These are phyloP conservation scores for Alca torda DNA, from an alignment of 2,797 vertebrate species.

Conservation along the genomic window DNA sequence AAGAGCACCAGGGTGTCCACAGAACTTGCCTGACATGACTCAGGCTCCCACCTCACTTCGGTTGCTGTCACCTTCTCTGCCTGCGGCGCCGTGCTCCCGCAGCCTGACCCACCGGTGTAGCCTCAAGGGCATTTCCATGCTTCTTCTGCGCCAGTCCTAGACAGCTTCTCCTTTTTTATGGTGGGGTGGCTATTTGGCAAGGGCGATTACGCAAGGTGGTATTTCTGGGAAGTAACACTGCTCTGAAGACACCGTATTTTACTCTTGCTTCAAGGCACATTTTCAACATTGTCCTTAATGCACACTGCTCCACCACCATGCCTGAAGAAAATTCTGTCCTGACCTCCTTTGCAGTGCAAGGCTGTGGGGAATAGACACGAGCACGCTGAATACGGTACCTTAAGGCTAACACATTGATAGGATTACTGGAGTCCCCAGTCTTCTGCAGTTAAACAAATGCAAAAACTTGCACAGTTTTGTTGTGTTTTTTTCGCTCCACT, in stretches of 20 bases:
- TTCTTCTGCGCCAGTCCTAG: background rate
- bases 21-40: background rate
- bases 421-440: background rate
- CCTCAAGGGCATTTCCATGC: background rate
- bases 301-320: background rate
- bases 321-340: background rate
- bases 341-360: background rate
- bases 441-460: background rate
- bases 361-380: background rate
- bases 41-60: background rate
- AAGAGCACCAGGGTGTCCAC: background rate
- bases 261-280: background rate
- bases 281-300: background rate
- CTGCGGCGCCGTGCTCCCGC: rapidly evolving
- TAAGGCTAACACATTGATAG: background rate
- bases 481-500: background rate
- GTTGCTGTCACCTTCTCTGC: rapidly evolving
- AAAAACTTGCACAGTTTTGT: background rate
- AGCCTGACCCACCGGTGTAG: rapidly evolving
- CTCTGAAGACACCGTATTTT: background rate
- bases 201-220: background rate
- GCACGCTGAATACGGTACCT: background rate
- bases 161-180: background rate
- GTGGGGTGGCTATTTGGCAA: background rate
- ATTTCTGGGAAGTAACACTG: background rate